phyloP scores from a whole-genome alignment of 2,888 invertebrate genomes.

The Drosophila diplacantha region DNA sequence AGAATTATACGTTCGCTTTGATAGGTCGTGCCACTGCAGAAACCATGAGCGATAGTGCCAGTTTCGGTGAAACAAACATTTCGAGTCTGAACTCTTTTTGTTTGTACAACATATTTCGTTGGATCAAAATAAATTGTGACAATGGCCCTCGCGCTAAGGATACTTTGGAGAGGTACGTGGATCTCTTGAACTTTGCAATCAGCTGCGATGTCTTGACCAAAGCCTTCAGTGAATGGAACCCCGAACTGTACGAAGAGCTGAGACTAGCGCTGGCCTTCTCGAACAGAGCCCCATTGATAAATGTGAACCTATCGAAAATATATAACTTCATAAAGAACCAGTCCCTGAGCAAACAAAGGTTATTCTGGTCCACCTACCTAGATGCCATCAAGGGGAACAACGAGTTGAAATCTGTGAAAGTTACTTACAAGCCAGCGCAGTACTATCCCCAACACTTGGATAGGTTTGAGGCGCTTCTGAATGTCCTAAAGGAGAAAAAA shows the following conservation, averaged over 20 bases:
- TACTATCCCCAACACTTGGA: constrained; percentile 7
- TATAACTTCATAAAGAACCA: constrained; percentile 3
- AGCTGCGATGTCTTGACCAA: constrained; percentile 5
- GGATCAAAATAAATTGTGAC: neutral
- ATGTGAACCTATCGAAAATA: neutral
- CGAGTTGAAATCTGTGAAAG: neutral
- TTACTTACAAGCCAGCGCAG: constrained; percentile 1
- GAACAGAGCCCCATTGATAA: neutral
- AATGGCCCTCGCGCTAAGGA: neutral
- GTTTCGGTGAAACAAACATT: neutral
- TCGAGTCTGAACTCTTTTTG: constrained; percentile 6
- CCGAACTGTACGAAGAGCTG: constrained; percentile 1
- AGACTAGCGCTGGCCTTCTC: neutral
- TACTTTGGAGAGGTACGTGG: neutral
- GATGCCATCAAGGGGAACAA: constrained; percentile 7
- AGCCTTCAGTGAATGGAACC: neutral
- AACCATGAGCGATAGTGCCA: neutral
- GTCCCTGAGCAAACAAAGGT: neutral
- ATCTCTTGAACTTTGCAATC: constrained; percentile 2
- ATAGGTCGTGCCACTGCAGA: neutral
- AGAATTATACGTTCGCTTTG: neutral
- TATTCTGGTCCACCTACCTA: constrained; percentile 8
- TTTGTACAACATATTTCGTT: constrained; percentile 4
- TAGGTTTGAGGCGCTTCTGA: neutral
- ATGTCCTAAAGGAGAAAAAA: neutral